Evolutionary conservation across 1,140 invertebrate genomes (phyloP), one percentile per base, ranked within the genome.

Genomic region (Glossosoma conforme): DNA sequence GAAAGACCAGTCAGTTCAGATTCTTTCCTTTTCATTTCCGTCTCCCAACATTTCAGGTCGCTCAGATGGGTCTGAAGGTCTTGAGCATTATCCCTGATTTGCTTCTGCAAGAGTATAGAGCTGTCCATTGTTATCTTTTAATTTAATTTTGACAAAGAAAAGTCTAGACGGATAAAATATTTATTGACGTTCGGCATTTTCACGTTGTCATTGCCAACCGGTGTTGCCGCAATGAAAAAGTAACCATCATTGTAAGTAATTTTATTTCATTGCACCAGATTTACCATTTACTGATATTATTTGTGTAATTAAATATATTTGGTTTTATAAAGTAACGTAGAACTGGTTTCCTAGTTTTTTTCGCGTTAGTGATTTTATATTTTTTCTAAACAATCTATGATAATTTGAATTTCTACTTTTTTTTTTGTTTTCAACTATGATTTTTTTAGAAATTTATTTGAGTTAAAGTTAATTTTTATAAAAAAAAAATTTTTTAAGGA

Each of bases 11-110:
- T 35, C 8, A 43, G 45, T 25, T 81, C 76, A 47, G 78, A 65
- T 54, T 95, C 91, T 72, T 89, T 89, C 52, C 75, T 75, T 72
- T 89, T 91, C 70, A 93, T 91, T 59, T 91, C 83, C 43, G 77
- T 72, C 65, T 91, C 86, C 91, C 91, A 95, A 61, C 76, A 80
- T 63, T 85, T 81, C 60, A 95, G 70, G 62, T 93, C 89, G 49
- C 81, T 77, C 52, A 87, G 74, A 64, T 83, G 89, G 47, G 74
- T 80, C 52, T 84, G 75, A 15, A 92, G 67, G 57, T 87, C 87
- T 33, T 78, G 74, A 9, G 83, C 78, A 71, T 91, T 93, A 53
- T 87, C 78, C 36, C 78, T 77, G 24, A 85, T 73, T 65, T 85
- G 76, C 61, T 81, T 80, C 72, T 88, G 86, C 30, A 88, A 56